Conservation (phyloP, 2,888 invertebrate species). For the Lasioglossum zephyrum region DNA sequence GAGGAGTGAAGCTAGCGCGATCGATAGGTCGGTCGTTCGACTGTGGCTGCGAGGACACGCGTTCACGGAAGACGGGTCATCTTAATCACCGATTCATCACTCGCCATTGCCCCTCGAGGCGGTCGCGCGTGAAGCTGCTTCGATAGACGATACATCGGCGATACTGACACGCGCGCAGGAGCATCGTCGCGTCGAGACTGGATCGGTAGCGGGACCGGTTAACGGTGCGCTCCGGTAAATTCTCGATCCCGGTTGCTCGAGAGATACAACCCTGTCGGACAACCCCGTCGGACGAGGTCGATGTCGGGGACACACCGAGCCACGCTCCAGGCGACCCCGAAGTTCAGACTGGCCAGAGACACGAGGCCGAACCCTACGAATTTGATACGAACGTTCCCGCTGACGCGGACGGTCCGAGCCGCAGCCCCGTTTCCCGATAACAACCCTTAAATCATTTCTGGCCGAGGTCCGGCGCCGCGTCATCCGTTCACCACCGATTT, state of each 20-base stretch:
- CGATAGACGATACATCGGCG: slow-evolving; percentile 73
- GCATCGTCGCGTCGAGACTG: slow-evolving; percentile 21
- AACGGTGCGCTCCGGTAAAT: neutral
- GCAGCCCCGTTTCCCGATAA: slow-evolving; percentile 72
- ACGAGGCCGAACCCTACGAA: slow-evolving; percentile 55
- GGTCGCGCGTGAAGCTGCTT: slow-evolving; percentile 70
- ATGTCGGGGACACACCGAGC: neutral
- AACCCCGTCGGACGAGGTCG: slow-evolving; percentile 2
- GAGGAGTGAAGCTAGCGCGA: neutral
- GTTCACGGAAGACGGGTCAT: slow-evolving; percentile 64
- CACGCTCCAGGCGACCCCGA: neutral
- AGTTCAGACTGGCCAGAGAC: slow-evolving; percentile 40
- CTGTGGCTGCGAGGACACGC: slow-evolving; percentile 31
- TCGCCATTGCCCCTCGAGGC: slow-evolving; percentile 72
- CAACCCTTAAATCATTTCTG: slow-evolving; percentile 77
- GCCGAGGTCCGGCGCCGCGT: slow-evolving; percentile 23
- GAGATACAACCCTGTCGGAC: slow-evolving; percentile 9
- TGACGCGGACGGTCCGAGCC: slow-evolving; percentile 73
- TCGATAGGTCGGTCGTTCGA: slow-evolving; percentile 48
- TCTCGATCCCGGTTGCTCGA: neutral
- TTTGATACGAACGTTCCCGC: slow-evolving; percentile 74
- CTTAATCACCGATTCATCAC: slow-evolving; percentile 78
- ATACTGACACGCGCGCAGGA: slow-evolving; percentile 44
- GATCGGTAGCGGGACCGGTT: neutral
- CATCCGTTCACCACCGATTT: slow-evolving; percentile 25